Conservation (phyloP, 2,888 invertebrate species). For the Onchidella celtica region DNA sequence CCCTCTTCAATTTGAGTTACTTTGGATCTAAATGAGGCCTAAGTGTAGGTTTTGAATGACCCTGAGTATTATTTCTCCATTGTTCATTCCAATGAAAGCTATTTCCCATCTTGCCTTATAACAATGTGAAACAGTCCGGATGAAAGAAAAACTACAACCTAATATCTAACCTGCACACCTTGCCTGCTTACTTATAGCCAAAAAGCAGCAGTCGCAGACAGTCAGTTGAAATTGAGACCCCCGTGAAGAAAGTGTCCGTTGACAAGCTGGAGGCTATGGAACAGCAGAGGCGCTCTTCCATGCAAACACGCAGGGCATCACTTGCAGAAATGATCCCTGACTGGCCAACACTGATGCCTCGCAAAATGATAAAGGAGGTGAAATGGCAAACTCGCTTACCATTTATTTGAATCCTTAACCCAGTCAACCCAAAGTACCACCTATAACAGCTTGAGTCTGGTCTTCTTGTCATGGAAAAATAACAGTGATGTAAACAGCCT, state of each 20-base stretch:
- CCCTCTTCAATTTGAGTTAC: too few relatives aligned
- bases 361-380: conserved; percentile 74
- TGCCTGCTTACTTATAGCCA: conserved; percentile 19
- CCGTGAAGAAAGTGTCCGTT: conserved; percentile 65
- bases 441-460: conserved; percentile 33
- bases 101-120: too few relatives aligned
- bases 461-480: not conserved
- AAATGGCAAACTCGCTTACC: conserved; percentile 39
- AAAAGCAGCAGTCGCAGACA: conserved; percentile 58
- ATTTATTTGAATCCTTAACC: not conserved
- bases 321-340: conserved; percentile 93
- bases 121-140: conserved; percentile 3
- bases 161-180: conserved; percentile 23
- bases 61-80: too few relatives aligned
- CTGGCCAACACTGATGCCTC: conserved; percentile 89
- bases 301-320: conserved; percentile 73
- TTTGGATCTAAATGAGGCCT: too few relatives aligned
- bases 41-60: too few relatives aligned
- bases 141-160: conserved; percentile 8
- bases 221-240: conserved; percentile 68
- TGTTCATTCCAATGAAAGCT: too few relatives aligned
- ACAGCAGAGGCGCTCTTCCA: conserved; percentile 68
- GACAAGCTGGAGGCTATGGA: conserved; percentile 74
- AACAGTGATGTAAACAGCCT: not conserved
- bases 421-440: not conserved